Evolutionary conservation across 2,888 invertebrate species (phyloP).

Genomic region (Silvanus unidentatus): DNA sequence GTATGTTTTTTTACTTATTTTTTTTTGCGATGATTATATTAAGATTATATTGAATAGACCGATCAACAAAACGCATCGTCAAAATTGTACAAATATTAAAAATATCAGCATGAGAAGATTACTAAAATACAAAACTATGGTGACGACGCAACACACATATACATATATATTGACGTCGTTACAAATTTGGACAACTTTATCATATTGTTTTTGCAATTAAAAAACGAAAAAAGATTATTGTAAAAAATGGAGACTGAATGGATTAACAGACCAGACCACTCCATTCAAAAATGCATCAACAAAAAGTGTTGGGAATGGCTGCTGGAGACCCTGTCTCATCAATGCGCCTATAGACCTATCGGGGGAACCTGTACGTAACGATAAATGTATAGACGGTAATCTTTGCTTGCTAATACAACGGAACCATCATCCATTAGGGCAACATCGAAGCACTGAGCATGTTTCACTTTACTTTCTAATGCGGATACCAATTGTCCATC

Average conservation of each 20-base stretch:
- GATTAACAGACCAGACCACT: slow-evolving; percentile 41
- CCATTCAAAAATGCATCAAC: slow-evolving; percentile 46
- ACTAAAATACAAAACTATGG: slow-evolving; percentile 39
- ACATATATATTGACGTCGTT: too few species aligned
- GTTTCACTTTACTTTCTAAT: slow-evolving; percentile 98
- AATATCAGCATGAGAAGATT: slow-evolving; percentile 45
- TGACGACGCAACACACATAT: slow-evolving; percentile 24
- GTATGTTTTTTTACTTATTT: too few species aligned
- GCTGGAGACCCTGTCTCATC: slow-evolving; percentile 38
- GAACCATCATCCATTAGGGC: slow-evolving; percentile 98
- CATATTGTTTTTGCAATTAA: neutral
- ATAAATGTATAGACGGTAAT: slow-evolving; percentile 98
- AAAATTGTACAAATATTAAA: slow-evolving; percentile 42
- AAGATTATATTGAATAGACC: neutral
- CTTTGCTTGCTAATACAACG: slow-evolving; percentile 97
- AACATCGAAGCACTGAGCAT: slow-evolving; percentile 99
- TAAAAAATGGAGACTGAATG: slow-evolving; percentile 2
- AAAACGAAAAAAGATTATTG: slow-evolving; percentile 2
- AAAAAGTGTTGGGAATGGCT: slow-evolving; percentile 46
- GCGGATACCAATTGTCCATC: slow-evolving; percentile 96
- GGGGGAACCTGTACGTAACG: slow-evolving; percentile 94
- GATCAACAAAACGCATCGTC: slow-evolving; percentile 29
- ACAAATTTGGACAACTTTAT: slow-evolving; percentile 36
- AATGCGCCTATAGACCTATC: slow-evolving; percentile 62
- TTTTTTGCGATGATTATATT: too few species aligned